Evolutionary conservation across 2,113 vertebrate genomes (phyloP).

Genomic region (Dipodomys stephensi): DNA sequence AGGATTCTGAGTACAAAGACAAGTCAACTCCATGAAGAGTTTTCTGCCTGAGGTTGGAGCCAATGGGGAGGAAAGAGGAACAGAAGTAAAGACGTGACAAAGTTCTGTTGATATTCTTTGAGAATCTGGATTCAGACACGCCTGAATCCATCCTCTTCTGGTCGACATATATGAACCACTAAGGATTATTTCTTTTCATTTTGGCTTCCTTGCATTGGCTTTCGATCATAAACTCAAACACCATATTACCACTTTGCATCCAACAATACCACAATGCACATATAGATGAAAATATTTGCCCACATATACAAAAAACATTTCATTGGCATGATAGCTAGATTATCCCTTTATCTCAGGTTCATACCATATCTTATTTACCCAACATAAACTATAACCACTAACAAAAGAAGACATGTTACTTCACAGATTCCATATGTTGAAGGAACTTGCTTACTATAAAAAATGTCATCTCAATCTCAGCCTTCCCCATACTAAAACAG

Average conservation of each 20-base stretch:
- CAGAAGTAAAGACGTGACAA: background rate
- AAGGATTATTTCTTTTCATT: background rate
- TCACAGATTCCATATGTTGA: background rate
- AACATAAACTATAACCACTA: background rate
- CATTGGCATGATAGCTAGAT: slow-evolving; percentile 24
- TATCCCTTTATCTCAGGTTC: background rate
- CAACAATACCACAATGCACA: background rate
- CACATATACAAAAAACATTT: slow-evolving; percentile 7
- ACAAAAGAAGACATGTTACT: slow-evolving; percentile 14
- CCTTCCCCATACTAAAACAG: background rate
- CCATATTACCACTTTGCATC: background rate
- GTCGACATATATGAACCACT: background rate
- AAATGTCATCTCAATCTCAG: background rate
- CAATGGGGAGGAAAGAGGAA: background rate
- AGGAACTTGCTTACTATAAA: background rate
- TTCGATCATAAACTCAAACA: slow-evolving; percentile 2
- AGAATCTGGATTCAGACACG: background rate
- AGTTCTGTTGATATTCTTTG: background rate
- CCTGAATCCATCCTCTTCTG: background rate
- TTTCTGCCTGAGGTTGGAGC: background rate
- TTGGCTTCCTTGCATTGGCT: background rate
- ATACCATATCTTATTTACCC: background rate
- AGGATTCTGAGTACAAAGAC: background rate
- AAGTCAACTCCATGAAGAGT: background rate
- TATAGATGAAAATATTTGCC: slow-evolving; percentile 39